Evolutionary conservation across 2,113 vertebrate species (phyloP).

Genomic region (Gallinago jamesoni): DNA sequence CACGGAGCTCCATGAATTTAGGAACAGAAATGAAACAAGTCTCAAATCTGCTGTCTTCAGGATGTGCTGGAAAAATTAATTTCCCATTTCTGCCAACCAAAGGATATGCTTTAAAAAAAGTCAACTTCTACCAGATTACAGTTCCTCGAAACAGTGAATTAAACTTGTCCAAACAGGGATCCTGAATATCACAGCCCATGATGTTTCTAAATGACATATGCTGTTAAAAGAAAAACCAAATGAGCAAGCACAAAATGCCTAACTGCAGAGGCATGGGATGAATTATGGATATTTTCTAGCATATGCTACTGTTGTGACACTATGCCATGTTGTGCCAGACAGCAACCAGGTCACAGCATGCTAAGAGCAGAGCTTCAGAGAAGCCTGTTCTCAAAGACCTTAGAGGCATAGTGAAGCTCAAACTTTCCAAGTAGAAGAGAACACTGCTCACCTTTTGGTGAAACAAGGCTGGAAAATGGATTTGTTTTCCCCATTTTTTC

Average conservation of each 20-base stretch:
- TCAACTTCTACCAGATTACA: not conserved
- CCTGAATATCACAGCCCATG: conserved; percentile 16
- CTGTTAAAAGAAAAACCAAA: conserved; percentile 17
- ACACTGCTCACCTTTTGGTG: not conserved
- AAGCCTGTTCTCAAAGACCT: not conserved
- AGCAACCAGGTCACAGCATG: conserved; percentile 15
- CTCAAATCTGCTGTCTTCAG: not conserved
- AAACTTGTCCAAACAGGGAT: conserved; percentile 3
- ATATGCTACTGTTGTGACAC: conserved; percentile 22
- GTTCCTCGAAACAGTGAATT: not conserved
- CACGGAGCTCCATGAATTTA: accelerated
- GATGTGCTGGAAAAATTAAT: not conserved
- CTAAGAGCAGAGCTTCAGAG: not conserved
- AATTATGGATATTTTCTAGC: conserved; percentile 15
- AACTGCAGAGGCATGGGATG: not conserved
- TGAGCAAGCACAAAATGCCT: conserved; percentile 21
- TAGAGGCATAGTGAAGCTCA: accelerated
- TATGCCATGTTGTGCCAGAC: not conserved
- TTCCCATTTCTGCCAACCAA: not conserved
- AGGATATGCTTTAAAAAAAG: not conserved
- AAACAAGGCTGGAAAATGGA: not conserved
- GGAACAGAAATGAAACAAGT: not conserved
- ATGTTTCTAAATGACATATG: conserved; percentile 17
- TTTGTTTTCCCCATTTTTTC: not conserved
- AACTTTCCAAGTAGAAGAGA: not conserved